Evolutionary conservation across 2,888 invertebrate genomes (phyloP), one percentile per base, ranked within the genome.

Genomic region (Apamea crenata): DNA sequence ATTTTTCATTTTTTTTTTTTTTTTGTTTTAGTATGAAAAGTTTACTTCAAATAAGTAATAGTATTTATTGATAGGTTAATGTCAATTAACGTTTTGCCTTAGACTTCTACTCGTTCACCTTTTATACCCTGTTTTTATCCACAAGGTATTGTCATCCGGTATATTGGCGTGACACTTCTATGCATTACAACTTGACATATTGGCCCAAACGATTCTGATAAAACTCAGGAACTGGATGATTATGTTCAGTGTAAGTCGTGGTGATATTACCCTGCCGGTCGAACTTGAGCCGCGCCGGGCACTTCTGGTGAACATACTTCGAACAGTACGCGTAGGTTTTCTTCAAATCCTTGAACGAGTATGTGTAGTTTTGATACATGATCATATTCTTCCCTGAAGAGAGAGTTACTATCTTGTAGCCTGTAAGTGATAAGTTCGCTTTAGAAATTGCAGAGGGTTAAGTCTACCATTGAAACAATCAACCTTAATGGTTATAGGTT

Each of bases 311-410:
- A 0, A 16, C 29, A 47, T 88, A 80, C 40, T 74, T 84, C 0
- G 88, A 88, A 76, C 88, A 88, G 14, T 85, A 81, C 0, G 87
- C 84, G 14, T 74, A 47, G 0, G 71, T 83, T 69, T 84, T 87
- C 6, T 63, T 74, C n/a, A 44, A 66, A 1, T 78, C 81, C 32
- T 74, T 88, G 77, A 80, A 87, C 0, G 84, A 87, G n/a, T 74
- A 88, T 2, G 88, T 80, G 68, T 80, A 86, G 3, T 83, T 71
- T 65, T 78, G 71, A 66, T 86, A 89, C 79, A 89, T 75, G 10
- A 87, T 66, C 53, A 87, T 80, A 25, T 70, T 80, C 71, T 82
- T 87, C 0, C 88, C 86, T 1, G 80, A 50, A 21, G 82, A 25
- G 0, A 87, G 61, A 2, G 73, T 63, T 14, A 82, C 65, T 6